These are phyloP conservation scores for Polypedilum pembai DNA, from an alignment of 1,140 invertebrate species.

Conservation along the genomic window DNA sequence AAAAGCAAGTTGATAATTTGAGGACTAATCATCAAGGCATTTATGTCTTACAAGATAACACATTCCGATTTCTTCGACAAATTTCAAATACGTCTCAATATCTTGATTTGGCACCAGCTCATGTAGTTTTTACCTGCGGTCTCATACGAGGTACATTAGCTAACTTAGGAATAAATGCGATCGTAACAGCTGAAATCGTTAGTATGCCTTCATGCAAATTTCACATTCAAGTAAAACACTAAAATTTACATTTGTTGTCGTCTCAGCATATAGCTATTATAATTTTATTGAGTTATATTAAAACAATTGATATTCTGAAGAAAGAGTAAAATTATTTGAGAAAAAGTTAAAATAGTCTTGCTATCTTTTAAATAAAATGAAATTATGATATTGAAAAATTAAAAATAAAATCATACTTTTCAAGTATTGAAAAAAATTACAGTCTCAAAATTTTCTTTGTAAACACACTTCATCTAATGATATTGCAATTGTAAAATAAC, in stretches of 20 bases:
- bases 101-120: constrained; percentile 82
- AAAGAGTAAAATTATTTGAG: background rate
- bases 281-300: background rate
- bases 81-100: constrained; percentile 87
- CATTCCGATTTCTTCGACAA: constrained; percentile 81
- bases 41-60: constrained; percentile 96
- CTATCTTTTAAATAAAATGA: no score
- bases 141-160: constrained; percentile 88
- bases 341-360: background rate
- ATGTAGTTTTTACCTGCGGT: constrained; percentile 93
- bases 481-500: no score
- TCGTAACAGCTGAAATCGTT: constrained; percentile 87
- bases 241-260: background rate
- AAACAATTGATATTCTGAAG: background rate
- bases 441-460: background rate
- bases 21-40: constrained; percentile 97
- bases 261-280: background rate
- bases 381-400: no score
- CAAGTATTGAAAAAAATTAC: background rate
- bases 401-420: background rate
- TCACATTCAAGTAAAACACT: constrained; percentile 73
- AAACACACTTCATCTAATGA: no score
- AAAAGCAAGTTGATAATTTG: constrained; percentile 98
- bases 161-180: constrained; percentile 87
- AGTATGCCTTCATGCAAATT: constrained; percentile 85